These are phyloP conservation scores for Clarias fuscus DNA, from an alignment of 2,797 vertebrate genomes.

Conservation along the genomic window DNA sequence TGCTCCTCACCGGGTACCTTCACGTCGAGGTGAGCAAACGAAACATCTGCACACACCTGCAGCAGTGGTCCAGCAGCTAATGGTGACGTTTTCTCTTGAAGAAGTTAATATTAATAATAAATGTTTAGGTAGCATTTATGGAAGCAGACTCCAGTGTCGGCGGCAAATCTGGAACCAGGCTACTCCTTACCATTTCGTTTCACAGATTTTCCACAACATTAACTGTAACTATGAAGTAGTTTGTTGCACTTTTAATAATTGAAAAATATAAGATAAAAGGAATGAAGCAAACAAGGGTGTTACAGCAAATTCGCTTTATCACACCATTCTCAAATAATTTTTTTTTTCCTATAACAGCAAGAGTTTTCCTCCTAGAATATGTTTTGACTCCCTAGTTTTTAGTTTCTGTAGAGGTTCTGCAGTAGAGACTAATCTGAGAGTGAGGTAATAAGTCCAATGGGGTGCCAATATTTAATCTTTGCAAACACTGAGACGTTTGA, in stretches of 20 bases:
- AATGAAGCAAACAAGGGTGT: too few relatives aligned
- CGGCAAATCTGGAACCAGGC: too few relatives aligned
- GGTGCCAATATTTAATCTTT: neutral
- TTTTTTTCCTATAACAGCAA: too few relatives aligned
- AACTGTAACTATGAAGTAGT: too few relatives aligned
- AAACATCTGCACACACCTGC: neutral
- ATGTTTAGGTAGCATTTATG: too few relatives aligned
- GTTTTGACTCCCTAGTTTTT: neutral
- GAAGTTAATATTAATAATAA: neutral
- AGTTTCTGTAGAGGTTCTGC: neutral
- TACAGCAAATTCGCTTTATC: too few relatives aligned
- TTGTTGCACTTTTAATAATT: too few relatives aligned
- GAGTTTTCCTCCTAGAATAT: too few relatives aligned
- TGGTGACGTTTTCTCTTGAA: neutral
- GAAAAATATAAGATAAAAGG: too few relatives aligned
- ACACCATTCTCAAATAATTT: too few relatives aligned
- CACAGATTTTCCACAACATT: too few relatives aligned
- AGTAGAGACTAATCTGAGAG: neutral
- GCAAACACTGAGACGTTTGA: neutral
- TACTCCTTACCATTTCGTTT: neutral
- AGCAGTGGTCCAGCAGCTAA: neutral
- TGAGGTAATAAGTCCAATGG: too few relatives aligned
- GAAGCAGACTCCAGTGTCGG: neutral
- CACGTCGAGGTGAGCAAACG: conserved; percentile 81
- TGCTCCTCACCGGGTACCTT: conserved; percentile 87